Evolutionary conservation across 2,888 invertebrate genomes (phyloP).

Genomic region (Plebejus anna): DNA sequence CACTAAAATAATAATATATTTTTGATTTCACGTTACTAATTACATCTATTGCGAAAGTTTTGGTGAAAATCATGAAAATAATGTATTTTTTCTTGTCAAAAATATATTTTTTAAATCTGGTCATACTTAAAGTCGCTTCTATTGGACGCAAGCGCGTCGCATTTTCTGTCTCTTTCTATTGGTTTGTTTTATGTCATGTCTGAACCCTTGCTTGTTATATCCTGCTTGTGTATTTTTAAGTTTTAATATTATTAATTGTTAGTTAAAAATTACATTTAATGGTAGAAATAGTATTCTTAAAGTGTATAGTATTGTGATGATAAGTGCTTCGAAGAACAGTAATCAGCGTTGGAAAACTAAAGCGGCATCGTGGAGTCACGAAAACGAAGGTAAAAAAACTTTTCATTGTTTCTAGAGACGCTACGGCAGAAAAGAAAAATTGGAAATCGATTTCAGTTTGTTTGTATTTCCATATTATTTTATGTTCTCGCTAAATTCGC

Average conservation of each 20-base stretch:
- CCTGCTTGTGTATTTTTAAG: conserved; percentile 68
- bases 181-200: conserved; percentile 77
- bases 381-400: conserved; percentile 78
- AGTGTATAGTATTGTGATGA: conserved; percentile 76
- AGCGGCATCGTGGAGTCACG: conserved; percentile 81
- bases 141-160: conserved; percentile 69
- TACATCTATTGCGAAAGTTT: too few relatives aligned
- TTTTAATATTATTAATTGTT: conserved; percentile 47
- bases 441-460: conserved; percentile 49
- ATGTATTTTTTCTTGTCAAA: too few relatives aligned
- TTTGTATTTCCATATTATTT: conserved; percentile 44
- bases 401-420: conserved; percentile 66
- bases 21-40: too few relatives aligned
- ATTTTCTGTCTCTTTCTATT: conserved; percentile 67
- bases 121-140: conserved; percentile 25
- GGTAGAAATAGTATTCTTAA: conserved; percentile 61
- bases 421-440: conserved; percentile 50
- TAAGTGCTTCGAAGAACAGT: conserved; percentile 78
- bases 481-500: background rate
- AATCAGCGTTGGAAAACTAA: conserved; percentile 76
- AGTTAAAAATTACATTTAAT: conserved; percentile 49
- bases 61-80: too few relatives aligned
- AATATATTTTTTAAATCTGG: background rate
- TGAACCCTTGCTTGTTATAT: conserved; percentile 65
- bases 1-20: too few relatives aligned